phyloP scores from a whole-genome alignment of 2,113 vertebrate genomes.

The Puma concolor region DNA sequence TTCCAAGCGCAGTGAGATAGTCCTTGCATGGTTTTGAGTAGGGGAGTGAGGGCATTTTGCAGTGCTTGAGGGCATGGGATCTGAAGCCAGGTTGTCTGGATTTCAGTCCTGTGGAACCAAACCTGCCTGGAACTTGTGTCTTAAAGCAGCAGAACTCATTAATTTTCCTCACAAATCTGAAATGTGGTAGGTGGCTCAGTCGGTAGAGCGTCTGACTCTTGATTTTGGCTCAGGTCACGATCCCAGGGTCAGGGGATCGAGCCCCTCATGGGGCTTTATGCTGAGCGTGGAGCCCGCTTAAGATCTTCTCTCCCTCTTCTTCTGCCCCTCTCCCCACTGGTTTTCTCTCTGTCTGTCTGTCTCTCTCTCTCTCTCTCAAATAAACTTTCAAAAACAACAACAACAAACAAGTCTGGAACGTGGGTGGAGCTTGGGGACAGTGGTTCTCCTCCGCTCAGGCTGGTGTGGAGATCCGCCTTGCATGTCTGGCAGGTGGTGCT shows the following conservation, averaged over 20 bases:
- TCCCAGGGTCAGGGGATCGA: too few relatives aligned
- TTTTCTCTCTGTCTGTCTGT: too few relatives aligned
- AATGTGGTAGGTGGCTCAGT: not conserved
- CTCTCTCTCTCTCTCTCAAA: too few relatives aligned
- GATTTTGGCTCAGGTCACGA: too few relatives aligned
- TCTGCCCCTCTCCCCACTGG: too few relatives aligned
- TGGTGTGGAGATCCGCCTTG: too few relatives aligned
- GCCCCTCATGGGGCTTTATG: too few relatives aligned
- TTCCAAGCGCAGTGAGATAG: not conserved
- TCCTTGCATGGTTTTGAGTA: not conserved
- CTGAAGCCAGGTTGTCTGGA: not conserved
- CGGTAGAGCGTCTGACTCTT: too few relatives aligned
- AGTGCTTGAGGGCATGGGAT: too few relatives aligned
- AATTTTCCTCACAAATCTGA: not conserved
- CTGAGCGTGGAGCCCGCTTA: too few relatives aligned
- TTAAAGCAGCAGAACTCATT: not conserved
- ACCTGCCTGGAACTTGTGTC: not conserved
- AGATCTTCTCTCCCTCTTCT: too few relatives aligned
- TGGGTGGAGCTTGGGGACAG: not conserved
- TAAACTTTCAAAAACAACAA: too few relatives aligned
- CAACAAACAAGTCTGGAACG: not conserved
- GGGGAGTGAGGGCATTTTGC: fast-evolving
- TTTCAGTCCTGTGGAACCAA: not conserved
- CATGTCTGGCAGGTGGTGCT: not conserved
- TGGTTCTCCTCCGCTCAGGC: not conserved